A percentile compares a stretch with the other conserved stretches of the same genome.
phyloP scores from a whole-genome alignment of 2,797 vertebrate species.

The Acropternis orthonyx region DNA sequence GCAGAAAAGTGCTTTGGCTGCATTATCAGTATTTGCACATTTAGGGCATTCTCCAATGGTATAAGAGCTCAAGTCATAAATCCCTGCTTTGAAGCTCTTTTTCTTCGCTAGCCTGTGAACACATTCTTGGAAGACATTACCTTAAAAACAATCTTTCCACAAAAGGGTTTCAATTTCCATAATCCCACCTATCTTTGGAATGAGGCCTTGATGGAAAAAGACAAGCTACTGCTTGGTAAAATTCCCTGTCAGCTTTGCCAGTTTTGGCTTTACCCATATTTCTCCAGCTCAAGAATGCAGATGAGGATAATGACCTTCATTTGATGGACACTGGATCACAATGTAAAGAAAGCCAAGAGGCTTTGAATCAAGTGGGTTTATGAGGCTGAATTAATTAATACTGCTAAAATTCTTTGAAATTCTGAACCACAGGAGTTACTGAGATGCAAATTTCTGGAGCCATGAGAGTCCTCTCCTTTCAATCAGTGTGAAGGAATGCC shows the following conservation, averaged over 20 bases:
- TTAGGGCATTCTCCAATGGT: accelerated
- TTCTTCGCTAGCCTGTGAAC: background rate
- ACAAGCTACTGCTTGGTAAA: background rate
- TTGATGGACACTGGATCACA: background rate
- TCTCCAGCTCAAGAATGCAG: accelerated
- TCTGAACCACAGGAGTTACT: background rate
- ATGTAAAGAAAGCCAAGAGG: background rate
- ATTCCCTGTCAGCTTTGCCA: background rate
- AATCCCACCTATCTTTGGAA: background rate
- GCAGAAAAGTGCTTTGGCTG: background rate
- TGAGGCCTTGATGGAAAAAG: accelerated
- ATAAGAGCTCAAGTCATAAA: background rate
- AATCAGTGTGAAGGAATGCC: background rate
- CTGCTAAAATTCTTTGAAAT: background rate
- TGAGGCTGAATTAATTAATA: background rate
- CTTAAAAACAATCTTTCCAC: background rate
- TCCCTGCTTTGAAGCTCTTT: background rate
- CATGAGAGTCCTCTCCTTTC: background rate
- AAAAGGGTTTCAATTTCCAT: background rate
- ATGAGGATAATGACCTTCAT: background rate
- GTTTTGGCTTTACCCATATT: background rate
- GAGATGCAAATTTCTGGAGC: background rate
- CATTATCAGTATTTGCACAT: background rate
- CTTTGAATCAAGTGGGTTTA: background rate
- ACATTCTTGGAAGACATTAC: background rate